These are phyloP conservation scores for Labeo rohita DNA, from an alignment of 2,113 vertebrate species.

Conservation along the genomic window DNA sequence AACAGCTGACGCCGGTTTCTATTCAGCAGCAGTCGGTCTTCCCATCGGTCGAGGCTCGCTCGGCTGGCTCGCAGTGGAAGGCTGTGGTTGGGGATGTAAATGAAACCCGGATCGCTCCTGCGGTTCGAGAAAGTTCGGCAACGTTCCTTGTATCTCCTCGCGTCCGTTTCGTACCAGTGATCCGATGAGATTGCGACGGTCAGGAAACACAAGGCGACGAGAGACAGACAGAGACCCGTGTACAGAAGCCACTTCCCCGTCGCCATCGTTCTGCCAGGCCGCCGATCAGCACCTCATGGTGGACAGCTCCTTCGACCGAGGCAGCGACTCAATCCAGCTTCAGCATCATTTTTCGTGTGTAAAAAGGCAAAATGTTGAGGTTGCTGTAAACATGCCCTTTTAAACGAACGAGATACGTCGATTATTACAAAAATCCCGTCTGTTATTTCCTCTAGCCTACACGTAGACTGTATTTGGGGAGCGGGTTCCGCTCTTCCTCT, in stretches of 20 bases:
- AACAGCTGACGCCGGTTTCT: slow-evolving; percentile 85
- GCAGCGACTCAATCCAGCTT: slow-evolving; percentile 25
- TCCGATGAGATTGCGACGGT: slow-evolving; percentile 88
- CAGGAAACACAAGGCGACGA: slow-evolving; percentile 88
- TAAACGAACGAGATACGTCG: neutral
- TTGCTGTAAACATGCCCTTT: slow-evolving; percentile 17
- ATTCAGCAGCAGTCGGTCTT: slow-evolving; percentile 74
- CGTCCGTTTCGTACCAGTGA: slow-evolving; percentile 91
- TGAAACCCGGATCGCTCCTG: slow-evolving; percentile 87
- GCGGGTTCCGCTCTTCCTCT: neutral
- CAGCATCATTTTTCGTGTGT: neutral
- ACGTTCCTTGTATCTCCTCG: slow-evolving; percentile 85
- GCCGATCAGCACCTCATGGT: slow-evolving; percentile 71
- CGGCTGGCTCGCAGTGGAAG: slow-evolving; percentile 85
- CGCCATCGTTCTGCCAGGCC: slow-evolving; percentile 76
- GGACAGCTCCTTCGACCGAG: slow-evolving; percentile 38
- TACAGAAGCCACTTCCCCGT: slow-evolving; percentile 88
- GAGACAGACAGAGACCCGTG: slow-evolving; percentile 85
- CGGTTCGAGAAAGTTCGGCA: slow-evolving; percentile 86
- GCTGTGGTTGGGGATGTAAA: slow-evolving; percentile 90
- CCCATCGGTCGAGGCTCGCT: slow-evolving; percentile 83
- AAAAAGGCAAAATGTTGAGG: neutral
- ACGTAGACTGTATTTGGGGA: slow-evolving; percentile 10
- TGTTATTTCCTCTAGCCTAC: neutral
- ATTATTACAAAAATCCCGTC: neutral